Conservation (phyloP, 2,797 vertebrate genomes). For the Graptemys geographica region DNA sequence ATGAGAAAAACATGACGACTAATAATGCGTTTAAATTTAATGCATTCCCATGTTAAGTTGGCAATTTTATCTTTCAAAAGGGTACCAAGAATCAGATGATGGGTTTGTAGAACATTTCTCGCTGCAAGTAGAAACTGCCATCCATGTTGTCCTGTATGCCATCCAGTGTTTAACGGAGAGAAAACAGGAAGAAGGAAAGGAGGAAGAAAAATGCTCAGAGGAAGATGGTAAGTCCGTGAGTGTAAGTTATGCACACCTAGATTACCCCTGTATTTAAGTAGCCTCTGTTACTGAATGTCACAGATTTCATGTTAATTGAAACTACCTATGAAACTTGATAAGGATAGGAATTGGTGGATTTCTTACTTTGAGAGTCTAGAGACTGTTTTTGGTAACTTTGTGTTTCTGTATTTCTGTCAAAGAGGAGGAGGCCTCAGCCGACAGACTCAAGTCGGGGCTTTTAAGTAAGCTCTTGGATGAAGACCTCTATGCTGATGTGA, state of each 20-base stretch:
- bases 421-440: constrained; percentile 62
- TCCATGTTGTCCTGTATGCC: constrained; percentile 88
- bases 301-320: not conserved
- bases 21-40: not conserved
- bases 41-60: not conserved
- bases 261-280: not conserved
- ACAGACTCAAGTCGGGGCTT: constrained; percentile 86
- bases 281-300: not conserved
- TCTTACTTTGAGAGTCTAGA: not conserved
- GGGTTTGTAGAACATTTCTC: constrained; percentile 87
- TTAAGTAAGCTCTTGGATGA: constrained; percentile 90
- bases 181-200: constrained; percentile 70
- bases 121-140: constrained; percentile 87
- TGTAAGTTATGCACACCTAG: not conserved
- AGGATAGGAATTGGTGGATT: not conserved
- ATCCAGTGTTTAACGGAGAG: constrained; percentile 91
- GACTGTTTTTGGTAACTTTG: not conserved
- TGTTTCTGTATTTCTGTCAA: constrained; percentile 35
- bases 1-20: not conserved
- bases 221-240: constrained; percentile 78
- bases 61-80: constrained; percentile 57
- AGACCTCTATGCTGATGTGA: constrained; percentile 86
- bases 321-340: not conserved
- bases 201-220: constrained; percentile 54
- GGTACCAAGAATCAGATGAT: constrained; percentile 71